These are phyloP conservation scores for Cotesia chilonis DNA, from an alignment of 1,140 invertebrate genomes.

Conservation along the genomic window DNA sequence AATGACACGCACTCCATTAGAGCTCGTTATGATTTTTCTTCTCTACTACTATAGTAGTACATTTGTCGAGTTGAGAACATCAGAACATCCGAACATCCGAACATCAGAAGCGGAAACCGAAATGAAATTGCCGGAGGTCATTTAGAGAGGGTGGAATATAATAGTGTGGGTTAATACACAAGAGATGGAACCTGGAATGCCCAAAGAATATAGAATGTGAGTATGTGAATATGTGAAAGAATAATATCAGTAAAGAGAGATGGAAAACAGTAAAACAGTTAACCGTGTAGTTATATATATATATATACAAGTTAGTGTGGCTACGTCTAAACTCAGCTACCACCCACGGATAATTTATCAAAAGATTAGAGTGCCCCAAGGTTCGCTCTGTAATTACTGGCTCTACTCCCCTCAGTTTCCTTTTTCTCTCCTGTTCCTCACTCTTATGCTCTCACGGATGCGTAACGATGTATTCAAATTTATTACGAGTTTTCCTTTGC, in stretches of 20 bases:
- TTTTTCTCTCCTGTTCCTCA: too few relatives aligned
- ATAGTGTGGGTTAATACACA: too few relatives aligned
- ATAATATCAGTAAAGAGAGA: not conserved
- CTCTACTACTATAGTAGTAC: not conserved
- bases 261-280: not conserved
- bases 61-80: not conserved
- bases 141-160: constrained; percentile 7
- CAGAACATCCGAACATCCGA: not conserved
- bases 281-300: not conserved
- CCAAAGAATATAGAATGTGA: not conserved
- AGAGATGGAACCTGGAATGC: not conserved
- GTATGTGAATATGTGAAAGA: not conserved
- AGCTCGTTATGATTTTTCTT: constrained; percentile 14
- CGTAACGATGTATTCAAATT: constrained; percentile 40
- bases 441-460: constrained; percentile 25
- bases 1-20: constrained; percentile 23
- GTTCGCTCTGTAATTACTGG: constrained; percentile 37
- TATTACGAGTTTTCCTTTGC: constrained; percentile 39
- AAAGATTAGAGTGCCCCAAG: constrained; percentile 37
- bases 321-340: constrained; percentile 34
- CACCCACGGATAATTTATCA: constrained; percentile 37
- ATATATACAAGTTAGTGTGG: constrained; percentile 28
- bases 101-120: constrained; percentile 8
- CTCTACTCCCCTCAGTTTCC: constrained; percentile 10
- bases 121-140: constrained; percentile 24